Evolutionary conservation across 2,797 vertebrate genomes (phyloP).

Genomic region (Pseudocheirus occidentalis): DNA sequence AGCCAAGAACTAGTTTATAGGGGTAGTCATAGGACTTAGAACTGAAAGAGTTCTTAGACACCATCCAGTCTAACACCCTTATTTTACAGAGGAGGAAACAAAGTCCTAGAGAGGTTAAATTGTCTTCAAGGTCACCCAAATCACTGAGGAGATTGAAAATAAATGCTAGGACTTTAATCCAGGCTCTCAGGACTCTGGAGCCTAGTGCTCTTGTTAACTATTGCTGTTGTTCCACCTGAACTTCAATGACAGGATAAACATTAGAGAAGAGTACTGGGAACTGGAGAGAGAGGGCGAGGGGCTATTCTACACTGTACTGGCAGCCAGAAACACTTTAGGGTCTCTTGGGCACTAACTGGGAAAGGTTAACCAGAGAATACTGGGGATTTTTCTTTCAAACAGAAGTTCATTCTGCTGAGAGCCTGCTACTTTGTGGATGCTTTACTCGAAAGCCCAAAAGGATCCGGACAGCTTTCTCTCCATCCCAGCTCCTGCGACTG

Average conservation of each 20-base stretch:
- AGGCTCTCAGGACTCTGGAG: not conserved
- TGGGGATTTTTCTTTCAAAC: not conserved
- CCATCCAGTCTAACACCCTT: not conserved
- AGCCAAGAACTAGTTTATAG: not conserved
- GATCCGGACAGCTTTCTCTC: conserved; percentile 79
- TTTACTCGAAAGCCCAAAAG: conserved; percentile 80
- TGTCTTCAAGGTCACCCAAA: not conserved
- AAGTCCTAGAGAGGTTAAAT: not conserved
- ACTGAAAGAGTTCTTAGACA: not conserved
- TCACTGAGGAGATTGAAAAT: not conserved
- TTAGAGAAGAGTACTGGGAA: not conserved
- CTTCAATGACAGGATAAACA: too few species aligned
- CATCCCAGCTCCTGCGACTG: conserved; percentile 80
- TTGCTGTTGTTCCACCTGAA: not conserved
- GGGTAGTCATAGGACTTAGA: not conserved
- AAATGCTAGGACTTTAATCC: not conserved
- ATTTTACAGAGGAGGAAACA: not conserved
- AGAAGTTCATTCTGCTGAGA: conserved; percentile 46
- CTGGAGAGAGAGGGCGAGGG: not conserved
- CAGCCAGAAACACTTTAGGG: not conserved
- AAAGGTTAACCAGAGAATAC: not conserved
- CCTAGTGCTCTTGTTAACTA: not conserved
- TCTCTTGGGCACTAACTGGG: too few species aligned
- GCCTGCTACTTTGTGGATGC: conserved; percentile 71
- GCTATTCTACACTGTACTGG: not conserved